Conservation (phyloP, 1,140 invertebrate species). For the Drosophila tristis region DNA sequence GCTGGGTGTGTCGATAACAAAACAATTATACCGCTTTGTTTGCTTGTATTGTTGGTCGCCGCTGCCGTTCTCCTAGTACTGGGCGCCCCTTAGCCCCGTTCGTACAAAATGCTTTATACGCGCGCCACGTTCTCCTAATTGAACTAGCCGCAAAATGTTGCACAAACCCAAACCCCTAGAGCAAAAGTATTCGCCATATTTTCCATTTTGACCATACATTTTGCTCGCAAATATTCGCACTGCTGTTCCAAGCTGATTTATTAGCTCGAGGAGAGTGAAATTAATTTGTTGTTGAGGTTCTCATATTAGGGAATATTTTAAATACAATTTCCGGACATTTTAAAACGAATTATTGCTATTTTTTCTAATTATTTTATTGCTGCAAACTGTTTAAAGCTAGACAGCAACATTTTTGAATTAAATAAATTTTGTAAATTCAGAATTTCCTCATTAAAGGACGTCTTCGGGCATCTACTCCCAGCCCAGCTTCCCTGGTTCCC, state of each 20-base stretch:
- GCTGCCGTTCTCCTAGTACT: slow-evolving; percentile 1
- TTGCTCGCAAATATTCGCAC: not conserved
- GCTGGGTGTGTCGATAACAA: slow-evolving; percentile 69
- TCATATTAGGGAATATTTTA: too few relatives aligned
- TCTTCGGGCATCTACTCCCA: too few relatives aligned
- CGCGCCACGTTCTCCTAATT: slow-evolving; percentile 60
- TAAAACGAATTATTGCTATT: not conserved
- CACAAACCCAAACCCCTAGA: not conserved
- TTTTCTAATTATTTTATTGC: too few relatives aligned
- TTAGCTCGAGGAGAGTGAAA: too few relatives aligned
- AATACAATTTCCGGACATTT: too few relatives aligned
- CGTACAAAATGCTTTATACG: slow-evolving; percentile 56
- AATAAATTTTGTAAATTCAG: too few relatives aligned
- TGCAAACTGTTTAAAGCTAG: too few relatives aligned
- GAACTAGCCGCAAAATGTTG: slow-evolving; percentile 64
- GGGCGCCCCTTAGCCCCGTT: slow-evolving; percentile 46
- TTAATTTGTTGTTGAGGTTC: too few relatives aligned
- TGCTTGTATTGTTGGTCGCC: slow-evolving; percentile 44
- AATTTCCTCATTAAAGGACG: too few relatives aligned
- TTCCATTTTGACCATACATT: slow-evolving; percentile 22
- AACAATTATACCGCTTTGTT: slow-evolving; percentile 77
- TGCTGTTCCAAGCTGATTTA: too few relatives aligned
- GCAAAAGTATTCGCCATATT: slow-evolving; percentile 28
- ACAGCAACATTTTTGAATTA: too few relatives aligned
- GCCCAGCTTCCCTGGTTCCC: too few relatives aligned